Conservation (phyloP, 1,140 invertebrate species). For the Lethrus apterus region DNA sequence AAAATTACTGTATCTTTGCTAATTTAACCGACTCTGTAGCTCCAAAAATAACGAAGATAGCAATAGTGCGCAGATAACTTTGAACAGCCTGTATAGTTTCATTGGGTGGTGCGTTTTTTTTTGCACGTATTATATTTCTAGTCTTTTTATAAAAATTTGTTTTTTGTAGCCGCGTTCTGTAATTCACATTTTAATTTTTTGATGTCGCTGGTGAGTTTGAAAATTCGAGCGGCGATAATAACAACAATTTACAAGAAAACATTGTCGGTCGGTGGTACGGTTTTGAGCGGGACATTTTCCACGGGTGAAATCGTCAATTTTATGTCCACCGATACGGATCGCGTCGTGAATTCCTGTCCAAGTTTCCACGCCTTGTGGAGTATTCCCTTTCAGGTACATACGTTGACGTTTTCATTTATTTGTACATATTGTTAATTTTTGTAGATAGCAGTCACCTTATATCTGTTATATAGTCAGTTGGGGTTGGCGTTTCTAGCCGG, state of each 20-base stretch:
- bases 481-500: conserved; percentile 88
- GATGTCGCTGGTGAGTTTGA: conserved; percentile 76
- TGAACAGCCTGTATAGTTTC: no score
- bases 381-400: conserved; percentile 78
- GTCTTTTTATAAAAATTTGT: conserved; percentile 13
- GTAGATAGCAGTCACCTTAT: conserved; percentile 72
- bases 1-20: no score
- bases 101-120: no score
- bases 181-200: conserved; percentile 85
- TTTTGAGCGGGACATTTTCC: conserved; percentile 54
- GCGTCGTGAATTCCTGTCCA: conserved; percentile 90
- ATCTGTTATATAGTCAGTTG: conserved; percentile 79
- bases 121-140: no score
- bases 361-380: conserved; percentile 97
- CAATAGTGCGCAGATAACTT: no score
- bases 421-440: conserved; percentile 35
- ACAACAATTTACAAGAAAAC: conserved; percentile 83
- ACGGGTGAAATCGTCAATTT: conserved; percentile 91
- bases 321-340: conserved; percentile 92
- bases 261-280: conserved; percentile 50
- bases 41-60: no score
- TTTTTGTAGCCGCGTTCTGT: conserved; percentile 59
- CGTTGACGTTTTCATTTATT: neutral
- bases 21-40: no score
- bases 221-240: conserved; percentile 78